Evolutionary conservation across 2,888 invertebrate genomes (phyloP), one percentile per base, ranked within the genome.

Genomic region (Proisotoma minuta): DNA sequence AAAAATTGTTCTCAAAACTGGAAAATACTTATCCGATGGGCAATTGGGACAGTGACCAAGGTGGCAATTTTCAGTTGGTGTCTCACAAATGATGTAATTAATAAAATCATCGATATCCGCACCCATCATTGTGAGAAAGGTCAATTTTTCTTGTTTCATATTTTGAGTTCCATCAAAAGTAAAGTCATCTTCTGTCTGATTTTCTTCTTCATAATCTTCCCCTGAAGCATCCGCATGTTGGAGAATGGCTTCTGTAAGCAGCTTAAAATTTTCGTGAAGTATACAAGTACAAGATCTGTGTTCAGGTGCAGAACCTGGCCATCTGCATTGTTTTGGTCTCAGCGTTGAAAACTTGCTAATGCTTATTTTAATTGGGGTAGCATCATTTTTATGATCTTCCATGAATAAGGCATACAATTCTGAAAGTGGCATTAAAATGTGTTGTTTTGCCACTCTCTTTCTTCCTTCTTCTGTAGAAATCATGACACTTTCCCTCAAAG

Each of bases 291-390:
- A 50, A 8, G 50, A 22, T 20, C 20, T 50, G 50, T 23, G n/a
- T 23, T 50, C 50, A 50, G n/a, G n/a, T n/a, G n/a, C n/a, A n/a
- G n/a, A n/a, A n/a, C n/a, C n/a, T n/a, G n/a, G n/a, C 50, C 50
- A 50, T 50, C 20, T 50, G 26, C 50, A 50, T 24, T 50, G 50
- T 24, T 50, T 50, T 8, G 50, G 50, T 50, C 26, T 50, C n/a
- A 50, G 23, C 26, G 20, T 12, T 4, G 50, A 20, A 24, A 50
- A 20, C 10, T 20, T 50, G 4, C 22, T 22, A 5, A 50, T 10
- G 8, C 20, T 8, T 5, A 23, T 8, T 24, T 12, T 23, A 10
- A 24, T 8, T 10, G 8, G 34, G 8, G 34, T 34, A 10, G 34
- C 34, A 8, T 10, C 8, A 8, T 34, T 15, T 34, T 34, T 34